These are phyloP conservation scores for Columba guinea DNA, from an alignment of 2,797 vertebrate species.

Conservation along the genomic window DNA sequence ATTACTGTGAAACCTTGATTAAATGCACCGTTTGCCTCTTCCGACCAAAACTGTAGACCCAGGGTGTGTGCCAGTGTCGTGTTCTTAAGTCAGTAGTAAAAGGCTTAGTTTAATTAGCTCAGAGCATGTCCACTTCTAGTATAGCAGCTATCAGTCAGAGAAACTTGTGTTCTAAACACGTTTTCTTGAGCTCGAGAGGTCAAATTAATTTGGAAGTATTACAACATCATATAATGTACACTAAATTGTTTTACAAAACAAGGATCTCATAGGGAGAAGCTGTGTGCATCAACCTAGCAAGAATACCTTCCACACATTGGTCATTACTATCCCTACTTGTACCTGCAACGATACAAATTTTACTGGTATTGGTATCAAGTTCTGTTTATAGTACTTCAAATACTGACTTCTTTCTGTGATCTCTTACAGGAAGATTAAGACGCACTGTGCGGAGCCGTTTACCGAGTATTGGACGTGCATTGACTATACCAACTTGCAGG, in stretches of 20 bases:
- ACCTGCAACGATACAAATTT: fast-evolving
- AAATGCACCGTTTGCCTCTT: neutral
- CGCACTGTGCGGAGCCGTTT: conserved; percentile 92
- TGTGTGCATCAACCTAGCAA: no score
- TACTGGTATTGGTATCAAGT: fast-evolving
- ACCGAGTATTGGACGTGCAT: conserved; percentile 97
- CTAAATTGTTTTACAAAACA: neutral
- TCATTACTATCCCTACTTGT: neutral
- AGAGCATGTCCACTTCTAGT: neutral
- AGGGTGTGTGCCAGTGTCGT: fast-evolving
- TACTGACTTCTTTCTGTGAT: neutral
- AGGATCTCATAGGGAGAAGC: fast-evolving
- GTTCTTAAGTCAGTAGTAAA: neutral
- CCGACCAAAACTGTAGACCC: neutral
- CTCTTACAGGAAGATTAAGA: conserved; percentile 87
- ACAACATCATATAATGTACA: fast-evolving
- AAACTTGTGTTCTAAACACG: neutral
- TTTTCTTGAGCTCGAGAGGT: neutral
- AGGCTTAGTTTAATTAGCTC: neutral
- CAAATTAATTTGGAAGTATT: neutral
- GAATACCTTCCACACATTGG: fast-evolving
- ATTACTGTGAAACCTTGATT: neutral
- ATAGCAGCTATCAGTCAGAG: neutral
- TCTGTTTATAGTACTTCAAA: neutral
- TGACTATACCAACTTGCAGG: conserved; percentile 81